Evolutionary conservation across 2,888 invertebrate genomes (phyloP), one percentile per base, ranked within the genome.

Genomic region (Agrotis segetum): DNA sequence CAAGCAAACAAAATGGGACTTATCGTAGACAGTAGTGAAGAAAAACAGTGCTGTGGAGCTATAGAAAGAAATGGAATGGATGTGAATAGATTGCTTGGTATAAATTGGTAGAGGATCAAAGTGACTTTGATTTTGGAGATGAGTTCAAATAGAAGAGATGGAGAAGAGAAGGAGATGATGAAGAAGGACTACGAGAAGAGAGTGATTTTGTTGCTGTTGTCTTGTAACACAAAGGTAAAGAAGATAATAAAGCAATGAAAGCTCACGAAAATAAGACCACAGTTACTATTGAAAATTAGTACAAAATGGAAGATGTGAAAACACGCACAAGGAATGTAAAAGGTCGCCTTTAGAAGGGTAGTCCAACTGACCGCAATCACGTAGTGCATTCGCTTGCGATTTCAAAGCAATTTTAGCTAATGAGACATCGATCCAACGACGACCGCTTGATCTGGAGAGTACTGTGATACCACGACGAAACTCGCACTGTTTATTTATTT

Each of bases 401-500:
- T 74, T 81, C 74, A 69, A 82, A 79, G 74, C 77, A 67, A 78
- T 77, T 71, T 74, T 71, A 78, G 71, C 70, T 77, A 73, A 75
- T 74, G 79, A 70, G 75, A 64, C 72, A 74, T 63, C 40, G 72
- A 79, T 67, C 73, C 77, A 55, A 81, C 73, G 49, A 73, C 74
- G 84, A 78, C 79, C 77, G 79, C 81, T 61, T 75, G 64, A 75
- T 61, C 59, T 65, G 59, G 73, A 70, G 72, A 81, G 90, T 90
- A 93, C 95, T 95, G 95, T 95, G 95, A 95, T 95, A 95, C 92
- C 92, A 94, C 92, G 87, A 91, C 87, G 83, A 85, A 88, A 88
- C 84, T 84, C 90, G 90, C 92, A 94, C 92, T 90, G 85, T 88
- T 87, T 88, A 89, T 87, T 90, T 89, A 87, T 90, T 90, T 92